Evolutionary conservation across 2,888 invertebrate species (phyloP).

Genomic region (Lasioglossum morio): DNA sequence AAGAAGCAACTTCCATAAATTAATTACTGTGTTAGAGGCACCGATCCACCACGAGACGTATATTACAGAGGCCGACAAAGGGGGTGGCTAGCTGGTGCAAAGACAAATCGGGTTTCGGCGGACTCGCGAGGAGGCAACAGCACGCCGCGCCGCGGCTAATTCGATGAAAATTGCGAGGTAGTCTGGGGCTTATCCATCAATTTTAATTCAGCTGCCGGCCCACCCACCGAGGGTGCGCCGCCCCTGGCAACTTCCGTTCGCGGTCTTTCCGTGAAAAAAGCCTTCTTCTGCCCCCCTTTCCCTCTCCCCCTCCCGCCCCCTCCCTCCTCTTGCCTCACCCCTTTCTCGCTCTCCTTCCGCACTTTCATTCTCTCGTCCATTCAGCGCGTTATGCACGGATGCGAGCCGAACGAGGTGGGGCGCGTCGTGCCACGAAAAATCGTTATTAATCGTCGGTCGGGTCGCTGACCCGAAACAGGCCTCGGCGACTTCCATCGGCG

Average conservation of each 20-base stretch:
- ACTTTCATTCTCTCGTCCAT: constrained; percentile 49
- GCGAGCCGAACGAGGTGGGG: constrained; percentile 44
- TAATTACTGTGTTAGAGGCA: constrained; percentile 21
- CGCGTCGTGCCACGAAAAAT: constrained; percentile 67
- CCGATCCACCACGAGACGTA: constrained; percentile 8
- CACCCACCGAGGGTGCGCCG: constrained; percentile 73
- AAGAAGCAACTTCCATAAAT: constrained; percentile 20
- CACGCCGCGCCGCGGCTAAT: constrained; percentile 57
- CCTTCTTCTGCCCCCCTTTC: constrained; percentile 28
- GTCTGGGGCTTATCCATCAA: constrained; percentile 70
- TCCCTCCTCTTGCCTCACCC: constrained; percentile 13
- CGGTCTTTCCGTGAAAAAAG: constrained; percentile 67
- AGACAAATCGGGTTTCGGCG: constrained; percentile 35
- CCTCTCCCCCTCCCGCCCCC: constrained; percentile 21
- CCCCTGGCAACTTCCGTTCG: constrained; percentile 70
- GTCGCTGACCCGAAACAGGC: constrained; percentile 66
- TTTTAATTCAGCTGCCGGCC: constrained; percentile 70
- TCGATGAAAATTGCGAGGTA: constrained; percentile 70
- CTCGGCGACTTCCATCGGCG: constrained; percentile 36
- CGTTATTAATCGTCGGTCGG: constrained; percentile 73
- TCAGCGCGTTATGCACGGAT: constrained; percentile 64
- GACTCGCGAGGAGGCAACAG: constrained; percentile 50
- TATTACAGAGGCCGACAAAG: constrained; percentile 6
- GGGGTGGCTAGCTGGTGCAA: constrained; percentile 21
- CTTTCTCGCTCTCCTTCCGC: constrained; percentile 41